Evolutionary conservation across 2,888 invertebrate species (phyloP), one percentile per base, ranked within the genome.

Genomic region (Ferrisia virgata): DNA sequence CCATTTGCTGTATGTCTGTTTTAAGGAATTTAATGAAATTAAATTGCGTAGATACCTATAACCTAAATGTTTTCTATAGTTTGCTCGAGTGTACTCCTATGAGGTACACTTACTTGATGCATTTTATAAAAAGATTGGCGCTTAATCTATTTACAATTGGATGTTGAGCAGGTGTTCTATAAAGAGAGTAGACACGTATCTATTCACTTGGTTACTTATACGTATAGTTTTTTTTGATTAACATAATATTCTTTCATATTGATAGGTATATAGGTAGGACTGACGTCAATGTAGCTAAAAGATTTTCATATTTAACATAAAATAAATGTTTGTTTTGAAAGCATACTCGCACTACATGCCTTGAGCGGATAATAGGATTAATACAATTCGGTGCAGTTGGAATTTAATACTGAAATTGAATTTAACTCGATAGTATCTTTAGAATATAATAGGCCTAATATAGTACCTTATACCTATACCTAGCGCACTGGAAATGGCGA

Each of bases 251-350:
- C 58, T 64, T 28, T 28, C 28, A 4, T 53, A 53, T 22, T 53
- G 53, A 22, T 3, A n/a, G n/a, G n/a, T n/a, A 64, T 58, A 58
- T 64, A 6, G 18, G n/a, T 18, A 64, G 25, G 28, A 11, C 58
- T 64, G 58, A 64, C 58, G 58, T 64, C 58, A 64, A 13, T n/a
- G n/a, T 64, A 28, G 58, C 58, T 64, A 28, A 64, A 64, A 64
- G 58, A 64, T 64, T 28, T 64, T 72, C 33, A 33, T 72, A 72
- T 72, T 72, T 72, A 33, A 72, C 72, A 72, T 72, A 72, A 72
- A 72, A 72, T 72, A 72, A 72, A 72, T 72, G 72, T 72, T 72
- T 72, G 72, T 72, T 33, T 72, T 72, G 72, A 72, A 33, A 72
- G 72, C 72, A 4, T 72, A 6, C 18, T 72, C 33, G 33, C n/a